Base-by-base conservation (phyloP, 2,113 vertebrate species). In the Emydura subglobosa region DNA sequence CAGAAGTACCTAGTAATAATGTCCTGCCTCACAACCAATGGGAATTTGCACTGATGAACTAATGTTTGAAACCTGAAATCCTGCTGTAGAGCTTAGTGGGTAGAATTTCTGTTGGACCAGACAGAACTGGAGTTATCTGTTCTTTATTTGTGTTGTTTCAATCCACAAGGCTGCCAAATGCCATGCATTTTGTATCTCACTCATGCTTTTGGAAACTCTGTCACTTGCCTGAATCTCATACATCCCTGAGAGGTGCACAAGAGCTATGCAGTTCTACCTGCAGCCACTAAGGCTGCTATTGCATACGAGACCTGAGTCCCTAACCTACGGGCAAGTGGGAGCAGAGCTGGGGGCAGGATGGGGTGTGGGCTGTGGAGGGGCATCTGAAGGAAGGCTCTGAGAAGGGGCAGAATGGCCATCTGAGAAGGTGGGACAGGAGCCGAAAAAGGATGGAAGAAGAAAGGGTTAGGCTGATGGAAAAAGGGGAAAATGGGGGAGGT, bases 161-260 rank as follows among this genome's bases (percentile, higher is more conserved):
- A 94, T 94, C 95, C 95, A 84, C 92, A 85, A 89, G 61, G 82
- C 91, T 96, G 94, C 93, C 78, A 88, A 88, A 25, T 80, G 13
- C 31, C 14, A 85, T 86, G 84, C n/a, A 91, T 82, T 84, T 94
- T 93, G 42, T 93, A 92, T 91, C 90, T 92, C 29, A 3, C 3
- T 93, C 84, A 93, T 87, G 81, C 78, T 92, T 94, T 94, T 92
- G 72, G 94, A 89, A 87, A 84, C 9, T 89, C 87, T 94, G 85
- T 57, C 90, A 87, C 92, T 83, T 91, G 34, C 83, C 34, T 84
- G 79, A 89, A 95, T 86, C 85, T 95, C 83, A 54, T 89, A 85
- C 81, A 80, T 88, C 83, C 88, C 91, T 96, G 94, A 95, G 87
- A 95, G 83, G 89, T 72, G 68, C 55, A 91, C 0, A 0, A 74